Evolutionary conservation across 2,888 invertebrate species (phyloP).

Genomic region (Baronia brevicornis): DNA sequence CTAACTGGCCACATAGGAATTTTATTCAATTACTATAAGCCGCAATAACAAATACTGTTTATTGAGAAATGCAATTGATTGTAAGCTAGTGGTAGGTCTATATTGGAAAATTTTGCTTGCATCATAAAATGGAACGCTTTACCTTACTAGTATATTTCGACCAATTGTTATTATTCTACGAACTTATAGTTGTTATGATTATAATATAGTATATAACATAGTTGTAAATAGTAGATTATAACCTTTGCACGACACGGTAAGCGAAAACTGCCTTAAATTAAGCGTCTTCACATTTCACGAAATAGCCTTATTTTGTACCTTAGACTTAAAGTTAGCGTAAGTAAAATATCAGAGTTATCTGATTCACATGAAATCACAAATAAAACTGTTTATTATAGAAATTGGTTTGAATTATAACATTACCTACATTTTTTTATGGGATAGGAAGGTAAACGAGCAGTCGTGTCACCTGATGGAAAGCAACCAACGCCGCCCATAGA

Average conservation of each 20-base stretch:
- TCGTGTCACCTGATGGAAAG: no score
- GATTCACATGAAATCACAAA: constrained; percentile 44
- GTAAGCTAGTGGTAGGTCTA: constrained; percentile 5
- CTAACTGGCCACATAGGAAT: no score
- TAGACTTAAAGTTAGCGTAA: constrained; percentile 37
- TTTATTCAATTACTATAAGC: no score
- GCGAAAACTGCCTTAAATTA: constrained; percentile 66
- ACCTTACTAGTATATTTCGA: constrained; percentile 49
- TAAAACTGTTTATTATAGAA: constrained; percentile 33
- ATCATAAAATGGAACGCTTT: constrained; percentile 49
- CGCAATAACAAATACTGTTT: constrained; percentile 11
- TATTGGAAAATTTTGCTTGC: constrained; percentile 29
- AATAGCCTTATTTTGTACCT: constrained; percentile 72
- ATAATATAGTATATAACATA: constrained; percentile 25
- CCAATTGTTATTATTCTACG: constrained; percentile 44
- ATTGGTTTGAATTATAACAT: constrained; percentile 2
- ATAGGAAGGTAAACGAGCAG: no score
- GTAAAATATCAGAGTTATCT: constrained; percentile 31
- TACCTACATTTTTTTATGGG: neutral
- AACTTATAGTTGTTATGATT: constrained; percentile 31
- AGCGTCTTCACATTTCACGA: constrained; percentile 67
- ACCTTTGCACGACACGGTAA: constrained; percentile 53
- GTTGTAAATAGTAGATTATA: constrained; percentile 49
- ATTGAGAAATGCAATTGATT: constrained; percentile 1
- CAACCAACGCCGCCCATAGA: no score